Percentiles rank a stretch among this genome's conserved stretches.
phyloP scores from a whole-genome alignment of 2,888 invertebrate species.

The Hemistola chrysoprasaria region DNA sequence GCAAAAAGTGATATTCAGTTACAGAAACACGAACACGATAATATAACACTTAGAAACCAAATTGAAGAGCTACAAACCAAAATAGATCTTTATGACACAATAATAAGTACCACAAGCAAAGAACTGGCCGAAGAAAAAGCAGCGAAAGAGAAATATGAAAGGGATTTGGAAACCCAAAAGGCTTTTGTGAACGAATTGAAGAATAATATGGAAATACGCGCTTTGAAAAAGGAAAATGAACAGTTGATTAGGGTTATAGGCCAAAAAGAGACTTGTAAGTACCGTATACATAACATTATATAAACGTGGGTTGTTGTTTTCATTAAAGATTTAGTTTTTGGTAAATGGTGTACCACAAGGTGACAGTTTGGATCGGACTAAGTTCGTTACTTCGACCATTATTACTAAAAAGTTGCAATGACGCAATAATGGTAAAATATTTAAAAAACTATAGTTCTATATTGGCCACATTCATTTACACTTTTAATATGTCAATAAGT shows the following conservation, averaged over 20 bases:
- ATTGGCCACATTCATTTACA: no score
- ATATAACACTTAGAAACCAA: conserved; percentile 38
- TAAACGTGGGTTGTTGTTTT: no score
- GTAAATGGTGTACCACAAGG: conserved; percentile 6
- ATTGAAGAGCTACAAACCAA: conserved; percentile 32
- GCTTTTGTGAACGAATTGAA: conserved; percentile 27
- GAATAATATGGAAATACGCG: conserved; percentile 36
- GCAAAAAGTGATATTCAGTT: conserved; percentile 50
- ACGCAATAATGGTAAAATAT: no score
- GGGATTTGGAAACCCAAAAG: conserved; percentile 22
- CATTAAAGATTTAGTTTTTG: no score
- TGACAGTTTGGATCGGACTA: no score
- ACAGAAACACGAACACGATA: conserved; percentile 46
- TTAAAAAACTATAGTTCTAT: no score
- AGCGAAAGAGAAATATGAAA: conserved; percentile 37
- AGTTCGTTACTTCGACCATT: no score
- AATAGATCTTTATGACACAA: conserved; percentile 33
- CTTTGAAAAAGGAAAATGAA: conserved; percentile 55
- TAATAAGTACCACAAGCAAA: conserved; percentile 43
- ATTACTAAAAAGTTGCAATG: no score
- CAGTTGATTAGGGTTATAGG: conserved; percentile 50
- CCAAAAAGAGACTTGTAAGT: conserved; percentile 61
- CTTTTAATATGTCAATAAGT: no score
- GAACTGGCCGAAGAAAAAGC: conserved; percentile 47
- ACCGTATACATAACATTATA: no score